Conservation (phyloP, 2,797 vertebrate species). For the Acanthopagrus latus region DNA sequence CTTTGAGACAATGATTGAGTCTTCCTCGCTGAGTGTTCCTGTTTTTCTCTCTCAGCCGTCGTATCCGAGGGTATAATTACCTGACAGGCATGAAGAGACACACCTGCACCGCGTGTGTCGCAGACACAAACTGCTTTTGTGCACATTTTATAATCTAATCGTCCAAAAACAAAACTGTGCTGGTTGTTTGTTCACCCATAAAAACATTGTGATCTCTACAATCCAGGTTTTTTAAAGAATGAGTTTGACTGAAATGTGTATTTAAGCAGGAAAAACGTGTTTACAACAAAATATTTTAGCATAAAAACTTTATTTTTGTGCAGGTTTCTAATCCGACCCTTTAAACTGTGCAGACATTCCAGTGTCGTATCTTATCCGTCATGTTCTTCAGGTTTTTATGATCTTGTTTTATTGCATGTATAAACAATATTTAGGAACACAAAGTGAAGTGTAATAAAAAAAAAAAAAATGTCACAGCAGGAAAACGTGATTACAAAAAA, state of each 20-base stretch:
- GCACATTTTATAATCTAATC: slow-evolving; percentile 16
- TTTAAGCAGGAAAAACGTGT: too few species aligned
- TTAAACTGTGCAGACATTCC: too few species aligned
- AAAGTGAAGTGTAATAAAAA: background rate
- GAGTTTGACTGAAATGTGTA: too few species aligned
- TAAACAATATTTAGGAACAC: background rate
- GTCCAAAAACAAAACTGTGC: background rate
- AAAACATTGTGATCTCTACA: background rate
- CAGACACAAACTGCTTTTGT: slow-evolving; percentile 9
- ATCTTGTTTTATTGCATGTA: background rate
- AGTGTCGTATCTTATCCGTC: background rate
- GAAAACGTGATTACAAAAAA: background rate
- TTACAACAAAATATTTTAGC: too few species aligned
- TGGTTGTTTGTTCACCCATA: slow-evolving; percentile 24
- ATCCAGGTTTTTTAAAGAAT: too few species aligned
- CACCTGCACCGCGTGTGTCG: background rate
- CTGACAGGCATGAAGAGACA: background rate
- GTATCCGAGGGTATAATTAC: slow-evolving; percentile 59
- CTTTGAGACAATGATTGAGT: slow-evolving; percentile 46
- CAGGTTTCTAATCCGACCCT: background rate
- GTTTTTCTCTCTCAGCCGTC: slow-evolving; percentile 11
- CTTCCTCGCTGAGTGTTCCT: background rate
- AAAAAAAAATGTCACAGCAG: background rate
- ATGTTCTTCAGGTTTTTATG: background rate
- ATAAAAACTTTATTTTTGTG: too few species aligned